These are phyloP conservation scores for Malthinus seriepunctatus DNA, from an alignment of 2,888 invertebrate genomes.

Conservation along the genomic window DNA sequence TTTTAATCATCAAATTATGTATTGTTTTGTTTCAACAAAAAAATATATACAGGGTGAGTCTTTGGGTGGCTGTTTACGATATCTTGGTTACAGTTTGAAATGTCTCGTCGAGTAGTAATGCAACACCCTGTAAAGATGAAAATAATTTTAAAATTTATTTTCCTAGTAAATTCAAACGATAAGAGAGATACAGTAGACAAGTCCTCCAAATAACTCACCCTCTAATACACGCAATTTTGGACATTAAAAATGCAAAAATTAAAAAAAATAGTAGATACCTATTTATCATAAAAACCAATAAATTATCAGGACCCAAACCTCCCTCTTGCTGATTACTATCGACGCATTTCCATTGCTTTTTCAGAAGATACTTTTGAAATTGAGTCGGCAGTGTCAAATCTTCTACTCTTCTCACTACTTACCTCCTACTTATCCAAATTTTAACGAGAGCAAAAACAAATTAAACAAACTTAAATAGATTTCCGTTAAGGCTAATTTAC, in stretches of 20 bases:
- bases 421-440: conserved; percentile 57
- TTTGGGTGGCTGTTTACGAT: no score
- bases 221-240: not conserved
- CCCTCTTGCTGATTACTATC: conserved; percentile 23
- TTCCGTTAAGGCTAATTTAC: conserved; percentile 39
- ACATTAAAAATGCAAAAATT: not conserved
- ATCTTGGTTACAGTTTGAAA: no score
- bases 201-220: no score
- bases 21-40: not conserved
- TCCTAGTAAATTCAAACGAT: no score
- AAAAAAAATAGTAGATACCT: conserved; percentile 23
- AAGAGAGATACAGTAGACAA: no score
- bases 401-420: conserved; percentile 44
- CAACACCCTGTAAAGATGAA: no score
- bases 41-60: no score
- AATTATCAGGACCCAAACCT: conserved; percentile 21
- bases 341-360: conserved; percentile 29
- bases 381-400: conserved; percentile 28
- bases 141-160: no score
- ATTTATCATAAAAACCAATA: conserved; percentile 22
- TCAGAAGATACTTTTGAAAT: conserved; percentile 31
- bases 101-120: no score
- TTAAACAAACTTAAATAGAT: conserved; percentile 57
- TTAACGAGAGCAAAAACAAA: conserved; percentile 54
- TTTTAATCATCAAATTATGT: not conserved